These are phyloP conservation scores for Clostera curtula DNA, from an alignment of 2,888 invertebrate genomes.

Conservation along the genomic window DNA sequence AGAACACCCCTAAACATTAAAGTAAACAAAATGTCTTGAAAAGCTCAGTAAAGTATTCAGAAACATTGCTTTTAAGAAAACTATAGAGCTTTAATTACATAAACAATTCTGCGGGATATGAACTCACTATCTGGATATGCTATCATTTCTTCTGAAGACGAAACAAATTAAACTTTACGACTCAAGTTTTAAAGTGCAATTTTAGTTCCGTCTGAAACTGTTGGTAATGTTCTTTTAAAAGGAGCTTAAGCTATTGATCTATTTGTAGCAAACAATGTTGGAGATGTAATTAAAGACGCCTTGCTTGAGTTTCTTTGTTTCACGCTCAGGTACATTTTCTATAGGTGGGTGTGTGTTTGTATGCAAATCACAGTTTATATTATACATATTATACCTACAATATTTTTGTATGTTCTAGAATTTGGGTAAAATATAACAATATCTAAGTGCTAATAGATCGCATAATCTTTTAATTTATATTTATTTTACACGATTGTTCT, in stretches of 20 bases:
- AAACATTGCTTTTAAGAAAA: slow-evolving; percentile 24
- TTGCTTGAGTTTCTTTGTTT: slow-evolving; percentile 19
- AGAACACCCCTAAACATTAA: slow-evolving; percentile 6
- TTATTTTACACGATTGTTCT: no score
- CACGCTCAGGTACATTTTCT: slow-evolving; percentile 7
- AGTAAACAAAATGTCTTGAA: slow-evolving; percentile 10
- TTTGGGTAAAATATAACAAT: no score
- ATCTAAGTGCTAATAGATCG: no score
- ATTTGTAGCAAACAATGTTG: slow-evolving; percentile 35
- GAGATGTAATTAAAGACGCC: slow-evolving; percentile 32
- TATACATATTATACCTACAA: no score
- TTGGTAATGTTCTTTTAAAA: slow-evolving; percentile 19
- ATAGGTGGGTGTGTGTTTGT: no score
- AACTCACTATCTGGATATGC: slow-evolving; percentile 1
- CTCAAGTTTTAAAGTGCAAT: slow-evolving; percentile 1
- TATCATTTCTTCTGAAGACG: slow-evolving; percentile 1
- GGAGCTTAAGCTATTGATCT: slow-evolving; percentile 32
- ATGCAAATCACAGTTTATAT: no score
- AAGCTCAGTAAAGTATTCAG: slow-evolving; percentile 9
- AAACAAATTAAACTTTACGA: slow-evolving; percentile 5
- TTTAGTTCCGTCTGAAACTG: slow-evolving; percentile 1
- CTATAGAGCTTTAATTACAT: slow-evolving; percentile 30
- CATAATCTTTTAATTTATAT: no score
- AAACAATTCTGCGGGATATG: slow-evolving; percentile 23
- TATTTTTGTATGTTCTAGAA: no score